phyloP scores from a whole-genome alignment of 1,140 invertebrate species.

The Saccostrea cuccullata region DNA sequence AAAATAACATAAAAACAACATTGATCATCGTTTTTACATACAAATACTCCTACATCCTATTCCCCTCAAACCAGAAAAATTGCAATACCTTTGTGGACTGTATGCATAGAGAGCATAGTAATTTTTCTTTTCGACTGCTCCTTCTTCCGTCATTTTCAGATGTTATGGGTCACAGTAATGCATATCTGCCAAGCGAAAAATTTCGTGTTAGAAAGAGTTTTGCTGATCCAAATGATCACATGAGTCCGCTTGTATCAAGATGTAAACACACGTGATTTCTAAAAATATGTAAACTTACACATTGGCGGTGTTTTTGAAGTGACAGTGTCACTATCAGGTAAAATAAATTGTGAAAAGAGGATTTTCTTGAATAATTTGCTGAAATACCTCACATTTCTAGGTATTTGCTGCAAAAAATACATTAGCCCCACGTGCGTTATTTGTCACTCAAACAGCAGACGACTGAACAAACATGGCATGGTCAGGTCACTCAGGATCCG shows the following conservation, averaged over 20 bases:
- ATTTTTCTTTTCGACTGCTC: not conserved
- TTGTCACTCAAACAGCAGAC: conserved; percentile 49
- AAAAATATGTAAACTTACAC: conserved; percentile 40
- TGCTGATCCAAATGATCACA: not conserved
- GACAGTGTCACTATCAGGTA: not conserved
- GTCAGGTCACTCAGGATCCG: conserved; percentile 43
- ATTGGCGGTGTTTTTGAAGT: not conserved
- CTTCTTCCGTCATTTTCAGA: conserved; percentile 14
- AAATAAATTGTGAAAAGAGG: not conserved
- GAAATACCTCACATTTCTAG: not conserved
- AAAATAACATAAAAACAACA: not conserved
- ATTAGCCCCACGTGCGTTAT: not conserved
- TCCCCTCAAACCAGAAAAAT: no score
- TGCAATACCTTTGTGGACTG: not conserved
- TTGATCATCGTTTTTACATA: not conserved
- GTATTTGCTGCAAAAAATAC: not conserved
- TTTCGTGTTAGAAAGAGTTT: not conserved
- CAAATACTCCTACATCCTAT: not conserved
- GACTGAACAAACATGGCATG: conserved; percentile 57
- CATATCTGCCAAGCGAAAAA: not conserved
- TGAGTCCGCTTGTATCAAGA: not conserved
- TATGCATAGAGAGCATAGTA: conserved; percentile 1
- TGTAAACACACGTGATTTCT: conserved; percentile 38
- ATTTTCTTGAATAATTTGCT: not conserved
- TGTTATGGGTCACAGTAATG: not conserved